Evolutionary conservation across 23 tunicate genomes (phyloP), one percentile per base, ranked within the genome.

Genomic region (Ascidia mentula): DNA sequence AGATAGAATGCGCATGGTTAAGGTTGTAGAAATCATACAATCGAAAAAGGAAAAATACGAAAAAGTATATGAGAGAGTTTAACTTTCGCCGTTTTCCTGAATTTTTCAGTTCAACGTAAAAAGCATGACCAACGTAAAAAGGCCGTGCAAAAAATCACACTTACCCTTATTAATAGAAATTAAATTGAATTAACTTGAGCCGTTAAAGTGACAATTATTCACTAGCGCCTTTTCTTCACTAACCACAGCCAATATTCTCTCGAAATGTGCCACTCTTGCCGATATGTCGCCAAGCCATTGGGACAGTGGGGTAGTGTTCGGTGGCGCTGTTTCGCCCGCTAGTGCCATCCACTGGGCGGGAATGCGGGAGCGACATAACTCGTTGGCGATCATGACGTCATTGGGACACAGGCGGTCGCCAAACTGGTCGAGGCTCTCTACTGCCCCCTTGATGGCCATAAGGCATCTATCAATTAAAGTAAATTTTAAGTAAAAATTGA

Each of bases 291-390:
- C 79, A 74, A 92, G 45, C 97, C 97, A 92, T 46, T 83, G 82
- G 3, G 92, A 82, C 46, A 92, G 59, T 0, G 92, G 75, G 60
- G 88, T 82, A 0, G 88, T 61, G 39, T 82, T 80, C 6, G 97
- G 97, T 24, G 91, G 92, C 22, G 91, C 88, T 32, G 88, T 82
- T 32, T 79, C 86, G 0, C 97, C 97, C 15, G 97, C 97, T 9
- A 87, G 79, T 75, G 71, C 84, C 92, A 92, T 79, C 97, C 97
- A 92, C 31, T 46, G 76, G 18, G 59, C 34, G 18, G 97, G 97
- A 30, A 92, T 92, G 3, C 85, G 72, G 28, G 84, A 85, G 3
- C 82, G 82, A 60, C 89, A 82, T 20, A 92, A 72, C 24, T 83
- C 85, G 45, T 87, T 85, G 18, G 97, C 90, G 8, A 81, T 87